Percentiles rank a stretch among this genome's conserved stretches.
Conservation (phyloP, 2,113 vertebrate genomes). For the Edolisoma coerulescens region DNA sequence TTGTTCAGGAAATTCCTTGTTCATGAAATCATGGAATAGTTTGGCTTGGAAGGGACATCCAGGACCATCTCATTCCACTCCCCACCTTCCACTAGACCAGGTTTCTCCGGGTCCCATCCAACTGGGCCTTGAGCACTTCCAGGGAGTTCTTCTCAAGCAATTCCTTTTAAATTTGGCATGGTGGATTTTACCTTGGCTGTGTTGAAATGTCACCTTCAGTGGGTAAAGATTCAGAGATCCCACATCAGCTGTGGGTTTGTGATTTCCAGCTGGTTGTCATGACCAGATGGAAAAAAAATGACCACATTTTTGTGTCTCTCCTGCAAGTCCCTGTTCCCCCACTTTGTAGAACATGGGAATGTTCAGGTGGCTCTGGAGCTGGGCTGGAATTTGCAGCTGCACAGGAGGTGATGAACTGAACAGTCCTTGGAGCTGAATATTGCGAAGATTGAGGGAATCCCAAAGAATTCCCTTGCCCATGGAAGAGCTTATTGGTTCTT, state of each 20-base stretch:
- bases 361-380: background rate
- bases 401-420: background rate
- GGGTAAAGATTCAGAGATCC: background rate
- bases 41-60: background rate
- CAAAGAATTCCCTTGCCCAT: background rate
- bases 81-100: background rate
- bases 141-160: background rate
- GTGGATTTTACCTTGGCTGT: background rate
- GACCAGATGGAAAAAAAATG: background rate
- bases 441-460: background rate
- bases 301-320: background rate
- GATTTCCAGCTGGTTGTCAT: background rate
- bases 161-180: background rate
- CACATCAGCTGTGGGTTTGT: background rate
- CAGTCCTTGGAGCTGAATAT: background rate
- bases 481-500: background rate
- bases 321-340: background rate
- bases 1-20: background rate
- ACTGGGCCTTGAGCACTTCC: background rate
- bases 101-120: background rate
- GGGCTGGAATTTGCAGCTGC: background rate
- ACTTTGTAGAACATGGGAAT: rapidly evolving
- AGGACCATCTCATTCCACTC: too few species aligned
- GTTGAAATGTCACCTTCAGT: background rate
- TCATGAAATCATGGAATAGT: background rate